Evolutionary conservation across 2,797 vertebrate species (phyloP).

Genomic region (Tympanoctomys barrerae): DNA sequence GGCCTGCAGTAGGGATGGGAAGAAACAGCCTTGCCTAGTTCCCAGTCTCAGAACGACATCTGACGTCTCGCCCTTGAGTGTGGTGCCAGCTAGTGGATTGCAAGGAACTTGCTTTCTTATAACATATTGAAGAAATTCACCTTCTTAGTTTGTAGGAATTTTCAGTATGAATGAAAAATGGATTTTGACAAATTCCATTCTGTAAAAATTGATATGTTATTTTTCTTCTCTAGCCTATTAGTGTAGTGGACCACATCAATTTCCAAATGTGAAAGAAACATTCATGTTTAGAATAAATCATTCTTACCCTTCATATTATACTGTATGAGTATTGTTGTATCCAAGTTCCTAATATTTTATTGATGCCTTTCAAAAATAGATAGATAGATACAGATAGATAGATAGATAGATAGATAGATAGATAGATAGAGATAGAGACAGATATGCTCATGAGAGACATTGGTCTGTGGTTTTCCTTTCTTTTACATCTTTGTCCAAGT

Average conservation of each 20-base stretch:
- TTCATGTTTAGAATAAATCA: background rate
- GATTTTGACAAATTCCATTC: background rate
- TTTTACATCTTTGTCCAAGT: background rate
- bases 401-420: no score
- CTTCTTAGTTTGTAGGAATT: background rate
- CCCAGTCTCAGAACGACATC: background rate
- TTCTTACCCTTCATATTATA: background rate
- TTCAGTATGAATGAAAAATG: background rate
- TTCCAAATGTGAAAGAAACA: background rate
- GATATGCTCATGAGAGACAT: background rate
- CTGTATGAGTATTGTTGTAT: background rate
- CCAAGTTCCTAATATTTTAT: background rate
- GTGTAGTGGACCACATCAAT: background rate
- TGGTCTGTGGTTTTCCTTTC: background rate
- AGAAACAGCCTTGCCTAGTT: background rate
- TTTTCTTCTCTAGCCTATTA: background rate
- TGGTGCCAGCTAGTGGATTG: background rate
- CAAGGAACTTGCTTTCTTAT: background rate
- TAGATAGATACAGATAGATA: no score
- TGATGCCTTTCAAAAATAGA: background rate
- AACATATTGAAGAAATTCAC: background rate
- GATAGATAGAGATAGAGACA: no score
- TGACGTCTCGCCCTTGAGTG: background rate
- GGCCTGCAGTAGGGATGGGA: background rate
- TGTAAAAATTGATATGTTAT: background rate